Conservation (phyloP, 2,888 invertebrate species). For the Drosophila nigricruria region DNA sequence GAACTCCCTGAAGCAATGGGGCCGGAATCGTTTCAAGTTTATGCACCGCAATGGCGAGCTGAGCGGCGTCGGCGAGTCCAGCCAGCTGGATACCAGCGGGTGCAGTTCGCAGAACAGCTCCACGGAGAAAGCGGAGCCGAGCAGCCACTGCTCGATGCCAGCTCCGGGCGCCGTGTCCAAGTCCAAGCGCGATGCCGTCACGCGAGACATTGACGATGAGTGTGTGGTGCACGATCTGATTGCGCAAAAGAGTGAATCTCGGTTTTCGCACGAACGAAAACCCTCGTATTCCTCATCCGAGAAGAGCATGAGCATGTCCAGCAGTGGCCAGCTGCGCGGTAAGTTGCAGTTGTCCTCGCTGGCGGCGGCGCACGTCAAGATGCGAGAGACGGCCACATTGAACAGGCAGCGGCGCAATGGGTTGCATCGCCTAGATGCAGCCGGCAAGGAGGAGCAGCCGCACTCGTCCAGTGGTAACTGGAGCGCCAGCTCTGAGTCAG, state of each 20-base stretch:
- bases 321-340: slow-evolving; percentile 84
- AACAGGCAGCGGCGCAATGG: slow-evolving; percentile 89
- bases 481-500: slow-evolving; percentile 96
- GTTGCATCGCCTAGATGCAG: slow-evolving; percentile 82
- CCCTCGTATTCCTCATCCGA: slow-evolving; percentile 92
- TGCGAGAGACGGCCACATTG: slow-evolving; percentile 91
- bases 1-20: slow-evolving; percentile 94
- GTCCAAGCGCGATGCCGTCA: slow-evolving; percentile 30
- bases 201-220: slow-evolving; percentile 87
- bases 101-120: slow-evolving; percentile 72
- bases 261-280: slow-evolving; percentile 91
- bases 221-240: slow-evolving; percentile 88
- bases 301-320: slow-evolving; percentile 88
- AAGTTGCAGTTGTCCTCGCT: slow-evolving; percentile 72
- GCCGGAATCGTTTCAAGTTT: slow-evolving; percentile 91
- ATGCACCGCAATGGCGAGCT: slow-evolving; percentile 88
- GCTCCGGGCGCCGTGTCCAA: slow-evolving; percentile 33
- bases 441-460: slow-evolving; percentile 90
- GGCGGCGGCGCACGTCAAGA: slow-evolving; percentile 87
- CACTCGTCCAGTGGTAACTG: slow-evolving; percentile 97
- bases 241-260: slow-evolving; percentile 87
- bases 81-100: slow-evolving; percentile 83
- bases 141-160: slow-evolving; percentile 33
- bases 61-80: slow-evolving; percentile 72
- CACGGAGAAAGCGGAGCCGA: slow-evolving; percentile 69